Conservation (phyloP, 2,113 vertebrate genomes). For the Halcyon malimbica region DNA sequence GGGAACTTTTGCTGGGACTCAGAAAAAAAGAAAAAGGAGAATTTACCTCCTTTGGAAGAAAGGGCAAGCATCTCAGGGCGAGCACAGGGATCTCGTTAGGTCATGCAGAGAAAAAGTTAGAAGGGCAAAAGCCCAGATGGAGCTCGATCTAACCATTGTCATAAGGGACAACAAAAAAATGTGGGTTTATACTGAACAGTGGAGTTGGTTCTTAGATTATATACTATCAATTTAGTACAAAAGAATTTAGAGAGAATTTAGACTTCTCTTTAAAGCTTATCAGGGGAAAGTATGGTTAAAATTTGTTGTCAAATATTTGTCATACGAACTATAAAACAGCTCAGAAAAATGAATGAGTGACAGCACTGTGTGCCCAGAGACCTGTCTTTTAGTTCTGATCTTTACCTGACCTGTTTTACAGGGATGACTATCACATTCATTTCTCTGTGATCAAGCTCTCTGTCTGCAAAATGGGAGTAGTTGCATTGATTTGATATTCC, state of each 20-base stretch:
- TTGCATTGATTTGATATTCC: background rate
- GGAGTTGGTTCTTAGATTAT: background rate
- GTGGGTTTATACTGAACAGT: background rate
- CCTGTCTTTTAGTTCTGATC: background rate
- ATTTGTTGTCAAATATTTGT: background rate
- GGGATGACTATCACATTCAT: rapidly evolving
- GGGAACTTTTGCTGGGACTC: too few species aligned
- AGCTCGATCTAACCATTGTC: too few species aligned
- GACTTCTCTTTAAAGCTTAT: background rate
- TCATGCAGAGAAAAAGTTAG: too few species aligned
- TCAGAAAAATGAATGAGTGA: background rate
- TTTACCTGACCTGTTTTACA: background rate
- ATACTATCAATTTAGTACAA: background rate
- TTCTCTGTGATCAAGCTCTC: background rate
- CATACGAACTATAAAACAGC: background rate
- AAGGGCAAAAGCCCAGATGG: too few species aligned
- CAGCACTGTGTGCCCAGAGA: background rate
- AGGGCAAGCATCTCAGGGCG: too few species aligned
- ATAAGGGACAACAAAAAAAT: too few species aligned
- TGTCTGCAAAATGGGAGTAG: background rate
- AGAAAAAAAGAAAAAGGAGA: too few species aligned
- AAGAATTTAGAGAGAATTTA: background rate
- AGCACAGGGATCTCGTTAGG: too few species aligned
- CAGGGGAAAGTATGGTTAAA: background rate
- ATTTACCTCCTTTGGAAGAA: too few species aligned